Evolutionary conservation across 1,140 invertebrate genomes (phyloP), one percentile per base, ranked within the genome.

Genomic region (Hetaerina americana): DNA sequence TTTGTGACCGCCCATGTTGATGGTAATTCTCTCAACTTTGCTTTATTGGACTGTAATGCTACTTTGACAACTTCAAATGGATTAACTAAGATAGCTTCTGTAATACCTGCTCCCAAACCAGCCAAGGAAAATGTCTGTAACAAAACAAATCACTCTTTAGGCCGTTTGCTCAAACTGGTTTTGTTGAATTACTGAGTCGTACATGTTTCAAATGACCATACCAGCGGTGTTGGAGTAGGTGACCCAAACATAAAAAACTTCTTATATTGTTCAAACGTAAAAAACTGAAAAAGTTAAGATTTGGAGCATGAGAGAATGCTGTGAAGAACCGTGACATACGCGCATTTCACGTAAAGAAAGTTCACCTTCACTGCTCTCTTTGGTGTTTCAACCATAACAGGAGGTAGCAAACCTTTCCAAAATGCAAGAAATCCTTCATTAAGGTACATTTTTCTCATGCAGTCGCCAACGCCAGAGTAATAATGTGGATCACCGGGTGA

Each of bases 21-120:
- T 0, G 91, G 90, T 74, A 81, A 74, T 79, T 85, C 79, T 71
- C 80, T 80, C 26, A 83, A 75, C 78, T 78, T 76, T 1, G 81
- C 78, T 40, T 85, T 82, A 78, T 92, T 90, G 6, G 91, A 87
- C 80, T 92, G 90, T 57, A 92, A 82, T 25, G 90, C 87, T 1
- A 97, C 93, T 86, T 97, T 97, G 0, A 97, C 92, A 40, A 96
- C 92, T 86, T 97, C 94, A 82, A 97, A 97, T 0, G 95, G 95
- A 83, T 96, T 96, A 0, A 96, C 92, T 68, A 96, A 83, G 73
- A 96, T 85, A 18, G 89, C 93, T 83, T 97, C 95, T 28, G 94
- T 93, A 0, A 94, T 82, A 70, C 95, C 95, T 57, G 93, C 90
- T 67, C 87, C 89, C 2, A 96, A 81, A 70, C 95, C 95, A 75